Conservation (phyloP, 2,113 vertebrate genomes). For the Corythoichthys intestinalis region DNA sequence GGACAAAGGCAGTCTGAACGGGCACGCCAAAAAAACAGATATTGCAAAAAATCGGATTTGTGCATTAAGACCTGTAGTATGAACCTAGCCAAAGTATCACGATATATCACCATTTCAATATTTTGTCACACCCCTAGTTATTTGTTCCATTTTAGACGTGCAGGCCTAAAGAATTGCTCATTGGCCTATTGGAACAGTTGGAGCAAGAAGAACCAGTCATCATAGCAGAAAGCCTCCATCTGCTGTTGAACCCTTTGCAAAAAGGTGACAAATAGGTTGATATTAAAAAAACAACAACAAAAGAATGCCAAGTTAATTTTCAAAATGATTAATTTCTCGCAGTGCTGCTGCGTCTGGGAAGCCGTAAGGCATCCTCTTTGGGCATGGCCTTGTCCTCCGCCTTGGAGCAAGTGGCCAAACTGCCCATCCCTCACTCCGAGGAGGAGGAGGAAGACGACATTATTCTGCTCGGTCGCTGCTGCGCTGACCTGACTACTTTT, state of each 20-base stretch:
- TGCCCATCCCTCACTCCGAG: slow-evolving; percentile 84
- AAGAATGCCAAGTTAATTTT: no score
- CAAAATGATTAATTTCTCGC: neutral
- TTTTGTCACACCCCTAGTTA: no score
- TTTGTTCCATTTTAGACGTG: slow-evolving; percentile 77
- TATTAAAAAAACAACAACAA: no score
- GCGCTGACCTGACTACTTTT: slow-evolving; percentile 78
- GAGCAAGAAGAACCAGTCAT: slow-evolving; percentile 80
- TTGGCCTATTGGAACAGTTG: slow-evolving; percentile 91
- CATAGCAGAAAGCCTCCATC: slow-evolving; percentile 77
- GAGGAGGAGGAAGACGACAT: slow-evolving; percentile 84
- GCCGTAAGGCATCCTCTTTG: slow-evolving; percentile 85
- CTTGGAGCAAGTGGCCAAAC: slow-evolving; percentile 80
- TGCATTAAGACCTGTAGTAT: no score
- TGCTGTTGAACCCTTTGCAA: slow-evolving; percentile 86
- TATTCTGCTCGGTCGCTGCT: slow-evolving; percentile 82
- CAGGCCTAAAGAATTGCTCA: slow-evolving; percentile 90
- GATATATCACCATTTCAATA: no score
- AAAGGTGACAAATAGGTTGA: slow-evolving; percentile 69
- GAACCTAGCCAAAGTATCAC: no score
- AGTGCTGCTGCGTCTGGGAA: slow-evolving; percentile 84
- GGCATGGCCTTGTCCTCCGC: slow-evolving; percentile 88
- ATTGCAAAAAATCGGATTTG: no score
- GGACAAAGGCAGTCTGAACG: no score
- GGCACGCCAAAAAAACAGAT: no score